phyloP scores from a whole-genome alignment of 1,140 invertebrate genomes.

The Oscheius sp. region DNA sequence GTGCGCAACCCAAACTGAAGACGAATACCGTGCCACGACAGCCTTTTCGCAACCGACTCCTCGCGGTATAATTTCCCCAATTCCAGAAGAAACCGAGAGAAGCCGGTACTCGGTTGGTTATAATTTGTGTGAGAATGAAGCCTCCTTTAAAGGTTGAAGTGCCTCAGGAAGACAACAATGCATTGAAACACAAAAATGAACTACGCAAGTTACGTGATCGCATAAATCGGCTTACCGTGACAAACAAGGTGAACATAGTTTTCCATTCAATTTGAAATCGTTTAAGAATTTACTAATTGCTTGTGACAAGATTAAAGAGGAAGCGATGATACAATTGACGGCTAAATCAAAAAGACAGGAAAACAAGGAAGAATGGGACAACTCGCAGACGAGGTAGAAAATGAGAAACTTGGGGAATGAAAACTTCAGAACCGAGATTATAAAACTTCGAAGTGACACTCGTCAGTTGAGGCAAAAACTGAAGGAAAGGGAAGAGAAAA shows the following conservation, averaged over 20 bases:
- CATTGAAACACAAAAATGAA: conserved; percentile 16
- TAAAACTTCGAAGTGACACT: not conserved
- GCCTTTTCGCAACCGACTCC: not conserved
- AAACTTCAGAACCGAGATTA: not conserved
- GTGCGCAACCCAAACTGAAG: conserved; percentile 10
- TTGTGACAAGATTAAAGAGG: conserved; percentile 31
- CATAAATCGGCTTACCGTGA: conserved; percentile 18
- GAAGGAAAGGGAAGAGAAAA: not conserved
- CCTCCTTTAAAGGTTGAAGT: not conserved
- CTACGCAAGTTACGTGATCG: conserved; percentile 18
- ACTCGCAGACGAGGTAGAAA: not conserved
- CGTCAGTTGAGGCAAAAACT: not conserved
- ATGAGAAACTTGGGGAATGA: not conserved
- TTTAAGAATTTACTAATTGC: conserved; percentile 8
- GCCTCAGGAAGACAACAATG: conserved; percentile 18
- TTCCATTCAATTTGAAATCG: not conserved
- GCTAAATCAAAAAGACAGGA: not conserved
- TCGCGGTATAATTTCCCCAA: not conserved
- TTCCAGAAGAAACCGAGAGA: conserved; percentile 9
- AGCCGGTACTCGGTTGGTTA: not conserved
- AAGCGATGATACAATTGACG: not conserved
- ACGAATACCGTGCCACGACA: not conserved
- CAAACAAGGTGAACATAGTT: conserved; percentile 12
- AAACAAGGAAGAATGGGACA: not conserved
- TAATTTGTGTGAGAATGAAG: not conserved